phyloP scores from a whole-genome alignment of 2,113 vertebrate species.

The Australoheros scitulus region DNA sequence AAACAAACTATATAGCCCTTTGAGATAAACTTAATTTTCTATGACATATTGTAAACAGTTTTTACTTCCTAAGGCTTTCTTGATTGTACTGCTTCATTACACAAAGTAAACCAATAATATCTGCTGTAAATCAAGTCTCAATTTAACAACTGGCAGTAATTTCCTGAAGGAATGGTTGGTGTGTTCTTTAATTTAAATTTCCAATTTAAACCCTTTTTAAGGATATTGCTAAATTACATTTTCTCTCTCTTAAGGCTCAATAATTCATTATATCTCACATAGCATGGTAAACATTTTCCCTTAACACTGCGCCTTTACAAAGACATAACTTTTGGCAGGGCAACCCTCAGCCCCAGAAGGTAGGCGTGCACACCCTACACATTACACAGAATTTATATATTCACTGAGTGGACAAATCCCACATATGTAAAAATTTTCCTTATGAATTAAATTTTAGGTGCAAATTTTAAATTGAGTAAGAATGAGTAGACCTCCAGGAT shows the following conservation, averaged over 20 bases:
- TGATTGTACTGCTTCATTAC: neutral
- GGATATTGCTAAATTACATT: neutral
- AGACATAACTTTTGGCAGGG: neutral
- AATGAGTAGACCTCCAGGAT: no score
- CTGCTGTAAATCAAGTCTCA: neutral
- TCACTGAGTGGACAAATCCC: no score
- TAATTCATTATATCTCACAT: neutral
- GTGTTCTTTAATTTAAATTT: neutral
- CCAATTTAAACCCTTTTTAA: neutral
- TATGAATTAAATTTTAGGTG: no score
- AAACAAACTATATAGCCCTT: neutral
- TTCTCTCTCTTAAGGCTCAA: neutral
- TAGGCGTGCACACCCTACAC: neutral
- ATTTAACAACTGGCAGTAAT: constrained; percentile 10
- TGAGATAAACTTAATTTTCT: constrained; percentile 1
- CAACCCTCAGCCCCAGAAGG: neutral
- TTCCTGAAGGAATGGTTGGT: neutral
- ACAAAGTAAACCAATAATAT: constrained; percentile 9
- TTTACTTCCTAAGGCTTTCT: neutral
- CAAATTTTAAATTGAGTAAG: no score
- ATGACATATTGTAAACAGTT: neutral
- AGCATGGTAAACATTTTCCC: neutral
- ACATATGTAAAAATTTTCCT: no score
- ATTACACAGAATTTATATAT: no score
- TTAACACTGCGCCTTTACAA: neutral